These are phyloP conservation scores for Coelogynopora nodosa DNA, from an alignment of 2,888 invertebrate species.

Conservation along the genomic window DNA sequence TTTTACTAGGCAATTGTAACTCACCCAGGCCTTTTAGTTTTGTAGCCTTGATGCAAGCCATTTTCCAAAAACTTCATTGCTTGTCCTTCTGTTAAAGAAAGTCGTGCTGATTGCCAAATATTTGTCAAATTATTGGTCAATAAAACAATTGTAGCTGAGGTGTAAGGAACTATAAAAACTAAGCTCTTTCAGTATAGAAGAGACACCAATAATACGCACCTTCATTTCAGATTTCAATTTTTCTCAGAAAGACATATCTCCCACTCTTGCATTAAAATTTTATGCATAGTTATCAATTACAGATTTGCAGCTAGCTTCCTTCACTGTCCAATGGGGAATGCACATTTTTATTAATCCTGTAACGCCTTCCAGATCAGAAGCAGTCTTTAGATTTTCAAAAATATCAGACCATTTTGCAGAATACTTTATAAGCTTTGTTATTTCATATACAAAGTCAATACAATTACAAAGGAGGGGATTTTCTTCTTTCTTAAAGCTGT, in stretches of 20 bases:
- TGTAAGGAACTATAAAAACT: neutral
- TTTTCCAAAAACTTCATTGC: neutral
- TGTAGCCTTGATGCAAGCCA: neutral
- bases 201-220: neutral
- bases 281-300: neutral
- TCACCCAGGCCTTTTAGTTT: neutral
- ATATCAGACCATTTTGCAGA: neutral
- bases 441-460: conserved; percentile 7
- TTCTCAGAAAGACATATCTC: neutral
- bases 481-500: neutral
- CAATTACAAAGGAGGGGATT: neutral
- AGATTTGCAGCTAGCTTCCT: neutral
- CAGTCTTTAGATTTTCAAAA: neutral
- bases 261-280: neutral
- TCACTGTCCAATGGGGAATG: neutral
- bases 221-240: conserved; percentile 1
- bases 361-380: neutral
- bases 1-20: neutral
- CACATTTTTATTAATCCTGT: conserved; percentile 1
- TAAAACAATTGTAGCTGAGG: neutral
- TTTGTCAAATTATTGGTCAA: neutral
- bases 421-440: neutral
- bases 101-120: neutral
- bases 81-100: neutral
- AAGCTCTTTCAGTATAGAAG: neutral